Conservation (phyloP, 2,888 invertebrate genomes). For the Drosophila barbarae region DNA sequence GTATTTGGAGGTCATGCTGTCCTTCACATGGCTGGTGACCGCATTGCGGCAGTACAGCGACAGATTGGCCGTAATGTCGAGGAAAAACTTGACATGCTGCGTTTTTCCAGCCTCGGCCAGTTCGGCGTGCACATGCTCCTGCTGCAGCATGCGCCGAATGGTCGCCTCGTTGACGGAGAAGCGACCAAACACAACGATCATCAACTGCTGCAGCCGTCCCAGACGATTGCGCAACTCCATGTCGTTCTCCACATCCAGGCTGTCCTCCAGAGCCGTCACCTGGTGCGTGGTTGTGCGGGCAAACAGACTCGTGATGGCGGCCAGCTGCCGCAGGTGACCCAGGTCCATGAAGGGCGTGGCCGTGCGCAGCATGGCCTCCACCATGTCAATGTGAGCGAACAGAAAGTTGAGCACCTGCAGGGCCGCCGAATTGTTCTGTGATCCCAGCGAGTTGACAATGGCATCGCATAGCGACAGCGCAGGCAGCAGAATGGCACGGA, state of each 20-base stretch:
- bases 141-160: constrained; percentile 74
- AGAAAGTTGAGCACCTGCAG: constrained; percentile 90
- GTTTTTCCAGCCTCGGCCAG: constrained; percentile 73
- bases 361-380: constrained; percentile 88
- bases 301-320: constrained; percentile 87
- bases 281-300: constrained; percentile 84
- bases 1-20: constrained; percentile 66
- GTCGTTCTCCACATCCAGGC: constrained; percentile 28
- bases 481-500: constrained; percentile 90
- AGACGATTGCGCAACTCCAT: constrained; percentile 73
- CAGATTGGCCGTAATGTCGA: constrained; percentile 86
- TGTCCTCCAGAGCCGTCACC: constrained; percentile 26
- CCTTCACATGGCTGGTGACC: constrained; percentile 82
- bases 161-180: constrained; percentile 82
- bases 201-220: constrained; percentile 86
- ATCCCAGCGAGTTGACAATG: constrained; percentile 89
- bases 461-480: constrained; percentile 90
- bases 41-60: constrained; percentile 86
- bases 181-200: constrained; percentile 87
- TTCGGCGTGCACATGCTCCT: constrained; percentile 52
- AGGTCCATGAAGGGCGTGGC: constrained; percentile 84
- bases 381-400: constrained; percentile 89
- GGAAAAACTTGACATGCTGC: constrained; percentile 79
- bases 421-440: constrained; percentile 90
- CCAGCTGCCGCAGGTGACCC: constrained; percentile 86